Evolutionary conservation across 2,888 invertebrate species (phyloP).

Genomic region (Amiota mariae): DNA sequence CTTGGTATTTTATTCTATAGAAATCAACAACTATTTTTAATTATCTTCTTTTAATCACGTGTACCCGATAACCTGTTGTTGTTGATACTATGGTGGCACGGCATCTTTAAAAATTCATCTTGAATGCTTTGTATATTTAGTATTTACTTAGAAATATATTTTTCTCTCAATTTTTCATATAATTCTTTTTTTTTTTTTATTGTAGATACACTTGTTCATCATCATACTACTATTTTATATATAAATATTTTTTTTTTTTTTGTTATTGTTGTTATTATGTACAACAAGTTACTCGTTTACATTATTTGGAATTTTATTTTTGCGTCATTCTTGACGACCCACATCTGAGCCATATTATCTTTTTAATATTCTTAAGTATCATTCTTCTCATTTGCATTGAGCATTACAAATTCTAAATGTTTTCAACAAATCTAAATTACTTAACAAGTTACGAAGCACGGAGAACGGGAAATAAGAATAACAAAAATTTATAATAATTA

Average conservation of each 20-base stretch:
- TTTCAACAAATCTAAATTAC: neutral
- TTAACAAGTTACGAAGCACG: neutral
- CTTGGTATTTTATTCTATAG: slow-evolving; percentile 23
- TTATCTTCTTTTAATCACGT: slow-evolving; percentile 16
- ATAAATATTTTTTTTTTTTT: too few species aligned
- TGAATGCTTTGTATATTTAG: slow-evolving; percentile 5
- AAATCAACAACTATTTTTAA: slow-evolving; percentile 21
- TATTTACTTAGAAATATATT: neutral
- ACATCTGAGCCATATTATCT: slow-evolving; percentile 13
- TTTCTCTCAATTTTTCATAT: neutral
- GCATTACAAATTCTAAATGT: slow-evolving; percentile 21
- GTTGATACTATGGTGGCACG: neutral
- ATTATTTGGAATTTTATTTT: neutral
- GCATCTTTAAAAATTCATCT: slow-evolving; percentile 23
- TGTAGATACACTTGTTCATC: slow-evolving; percentile 1
- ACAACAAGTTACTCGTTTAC: slow-evolving; percentile 10
- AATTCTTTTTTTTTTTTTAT: neutral
- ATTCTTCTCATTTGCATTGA: slow-evolving; percentile 48
- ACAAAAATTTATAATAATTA: slow-evolving; percentile 11
- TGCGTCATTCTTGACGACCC: slow-evolving; percentile 25
- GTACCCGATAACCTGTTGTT: neutral
- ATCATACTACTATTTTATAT: neutral
- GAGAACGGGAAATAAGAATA: neutral
- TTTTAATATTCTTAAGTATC: slow-evolving; percentile 16
- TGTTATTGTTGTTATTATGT: slow-evolving; percentile 5